A percentile compares a stretch with the other conserved stretches of the same genome.
Evolutionary conservation across 30 jellyfish, hydroid and myxozoan species (phyloP).

Genomic region (Aurelia aurita complex sp. Pacific): DNA sequence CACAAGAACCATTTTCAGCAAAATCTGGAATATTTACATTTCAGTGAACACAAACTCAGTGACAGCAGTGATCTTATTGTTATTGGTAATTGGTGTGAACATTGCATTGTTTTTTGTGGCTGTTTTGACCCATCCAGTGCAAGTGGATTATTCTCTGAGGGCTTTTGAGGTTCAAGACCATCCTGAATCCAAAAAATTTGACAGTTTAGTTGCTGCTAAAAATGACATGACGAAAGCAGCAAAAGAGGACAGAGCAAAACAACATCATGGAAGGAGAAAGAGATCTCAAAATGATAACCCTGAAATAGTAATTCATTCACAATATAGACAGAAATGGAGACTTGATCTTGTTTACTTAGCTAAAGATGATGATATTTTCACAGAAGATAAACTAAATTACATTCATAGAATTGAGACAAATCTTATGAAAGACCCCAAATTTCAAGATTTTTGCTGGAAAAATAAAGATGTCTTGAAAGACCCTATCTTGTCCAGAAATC

Average conservation of each 20-base stretch:
- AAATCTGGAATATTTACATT: slow-evolving; percentile 42
- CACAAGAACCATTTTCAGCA: neutral
- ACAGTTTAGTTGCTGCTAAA: slow-evolving; percentile 61
- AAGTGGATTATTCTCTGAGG: slow-evolving; percentile 62
- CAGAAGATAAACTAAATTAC: slow-evolving; percentile 50
- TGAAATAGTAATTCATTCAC: slow-evolving; percentile 52
- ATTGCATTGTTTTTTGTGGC: slow-evolving; percentile 63
- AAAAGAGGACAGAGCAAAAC: slow-evolving; percentile 27
- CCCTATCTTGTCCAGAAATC: slow-evolving; percentile 6
- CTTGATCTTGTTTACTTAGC: slow-evolving; percentile 62
- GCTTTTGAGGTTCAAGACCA: slow-evolving; percentile 77
- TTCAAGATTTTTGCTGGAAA: slow-evolving; percentile 72
- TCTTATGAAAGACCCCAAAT: slow-evolving; percentile 45
- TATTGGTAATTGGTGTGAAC: slow-evolving; percentile 50
- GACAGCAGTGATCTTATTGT: slow-evolving; percentile 40
- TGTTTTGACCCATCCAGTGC: slow-evolving; percentile 67
- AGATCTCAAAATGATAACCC: slow-evolving; percentile 29
- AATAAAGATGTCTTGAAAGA: slow-evolving; percentile 44
- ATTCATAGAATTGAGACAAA: slow-evolving; percentile 55
- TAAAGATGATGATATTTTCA: slow-evolving; percentile 60
- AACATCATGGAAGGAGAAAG: neutral
- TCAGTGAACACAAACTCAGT: slow-evolving; percentile 48
- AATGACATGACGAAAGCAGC: slow-evolving; percentile 38
- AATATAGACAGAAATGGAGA: slow-evolving; percentile 60
- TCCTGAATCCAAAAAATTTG: slow-evolving; percentile 44